These are phyloP conservation scores for Eupithecia tripunctaria DNA, from an alignment of 2,888 invertebrate genomes.

Conservation along the genomic window DNA sequence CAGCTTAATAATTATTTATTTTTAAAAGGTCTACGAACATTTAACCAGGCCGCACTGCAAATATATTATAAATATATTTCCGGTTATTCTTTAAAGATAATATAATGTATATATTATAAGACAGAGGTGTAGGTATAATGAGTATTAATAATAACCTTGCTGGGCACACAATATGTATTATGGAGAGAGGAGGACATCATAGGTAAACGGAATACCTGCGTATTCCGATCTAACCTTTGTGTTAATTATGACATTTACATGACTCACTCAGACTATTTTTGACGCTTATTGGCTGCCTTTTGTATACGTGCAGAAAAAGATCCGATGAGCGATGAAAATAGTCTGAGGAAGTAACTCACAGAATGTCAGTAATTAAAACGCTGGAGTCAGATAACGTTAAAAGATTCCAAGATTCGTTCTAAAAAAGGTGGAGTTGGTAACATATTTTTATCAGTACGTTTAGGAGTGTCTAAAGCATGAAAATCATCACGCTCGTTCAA, in stretches of 20 bases:
- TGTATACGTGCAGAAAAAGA: neutral
- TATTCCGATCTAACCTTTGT: neutral
- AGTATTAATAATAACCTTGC: too few relatives aligned
- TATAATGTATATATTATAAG: too few relatives aligned
- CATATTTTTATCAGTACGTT: neutral
- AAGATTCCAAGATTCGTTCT: neutral
- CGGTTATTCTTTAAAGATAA: neutral
- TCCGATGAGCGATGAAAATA: neutral
- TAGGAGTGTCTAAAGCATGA: neutral
- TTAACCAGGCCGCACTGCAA: constrained; percentile 33
- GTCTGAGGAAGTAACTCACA: neutral
- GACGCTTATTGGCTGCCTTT: neutral
- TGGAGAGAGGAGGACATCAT: too few relatives aligned
- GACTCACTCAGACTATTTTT: neutral
- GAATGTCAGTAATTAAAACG: neutral
- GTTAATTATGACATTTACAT: neutral
- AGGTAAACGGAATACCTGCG: neutral
- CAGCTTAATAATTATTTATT: constrained; percentile 29
- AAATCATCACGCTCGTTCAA: neutral
- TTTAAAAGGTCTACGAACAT: constrained; percentile 25
- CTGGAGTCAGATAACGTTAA: neutral
- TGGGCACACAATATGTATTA: too few relatives aligned
- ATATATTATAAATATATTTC: neutral
- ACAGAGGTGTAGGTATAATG: too few relatives aligned
- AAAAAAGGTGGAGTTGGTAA: neutral